Base-by-base conservation (phyloP, 2,888 invertebrate species). In the Drosophila yooni region DNA sequence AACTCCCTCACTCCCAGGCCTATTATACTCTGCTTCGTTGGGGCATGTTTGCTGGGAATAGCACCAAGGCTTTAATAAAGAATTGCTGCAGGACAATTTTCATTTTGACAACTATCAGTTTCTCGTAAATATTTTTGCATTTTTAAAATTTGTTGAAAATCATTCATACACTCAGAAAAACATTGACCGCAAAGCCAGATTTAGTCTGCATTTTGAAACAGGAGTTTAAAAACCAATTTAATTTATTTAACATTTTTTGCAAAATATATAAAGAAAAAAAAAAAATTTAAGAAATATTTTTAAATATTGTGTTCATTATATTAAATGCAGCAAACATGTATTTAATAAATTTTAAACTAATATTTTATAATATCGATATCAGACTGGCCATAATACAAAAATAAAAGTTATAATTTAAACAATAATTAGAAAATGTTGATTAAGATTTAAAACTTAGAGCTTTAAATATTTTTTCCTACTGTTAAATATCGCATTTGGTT, bases 21-120 rank as follows among this genome's bases (percentile, higher is more conserved):
- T 67, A 53, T 72, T 50, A 70, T 75, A 75, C 66, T 71, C 70
- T 56, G 29, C 15, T 21, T 13, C 2, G 8, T 15, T 29, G 11
- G 38, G 40, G 38, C 1, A n/a, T 25, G 15, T 38, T 0, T 29
- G 36, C 8, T 31, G 31, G 21, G 29, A 29, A 34, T 11, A 11
- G 2, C 13, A 18, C 0, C 10, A 50, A 6, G 27, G 10, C 46
- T 25, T 50, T 27, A 18, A 50, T 27, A 50, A 50, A 11, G 18
- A 21, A 34, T 25, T 11, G 53, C 34, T 53, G 3, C 10, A 3
- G 50, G 27, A 5, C 50, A 27, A 2, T 27, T 27, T 8, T 10
- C 2, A 50, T 27, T 50, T 50, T 50, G 18, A 27, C 50, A 27
- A 27, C 27, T 18, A 27, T 18, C 46, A 46, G 25, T 46, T 46